A percentile compares a stretch with the other conserved stretches of the same genome.
These are phyloP conservation scores for Toxostoma redivivum DNA, from an alignment of 2,113 vertebrate species.

Conservation along the genomic window DNA sequence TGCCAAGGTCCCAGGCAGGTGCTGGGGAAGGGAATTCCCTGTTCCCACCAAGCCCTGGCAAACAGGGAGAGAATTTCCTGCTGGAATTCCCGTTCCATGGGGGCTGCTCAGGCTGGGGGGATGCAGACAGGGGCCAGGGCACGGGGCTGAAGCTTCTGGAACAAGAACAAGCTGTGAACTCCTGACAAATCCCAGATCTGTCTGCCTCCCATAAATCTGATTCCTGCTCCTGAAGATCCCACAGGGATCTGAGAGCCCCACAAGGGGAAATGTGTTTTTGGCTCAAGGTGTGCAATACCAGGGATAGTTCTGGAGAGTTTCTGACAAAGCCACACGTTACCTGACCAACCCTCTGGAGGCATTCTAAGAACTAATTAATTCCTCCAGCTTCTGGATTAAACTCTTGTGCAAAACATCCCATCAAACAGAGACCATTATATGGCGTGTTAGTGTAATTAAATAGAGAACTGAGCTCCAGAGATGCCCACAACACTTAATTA, in stretches of 20 bases:
- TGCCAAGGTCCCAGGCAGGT: neutral
- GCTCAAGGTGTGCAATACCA: neutral
- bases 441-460: constrained; percentile 33
- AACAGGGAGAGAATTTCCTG: neutral
- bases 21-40: neutral
- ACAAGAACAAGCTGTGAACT: neutral
- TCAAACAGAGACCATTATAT: neutral
- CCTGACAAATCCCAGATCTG: neutral
- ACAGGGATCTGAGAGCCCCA: neutral
- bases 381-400: constrained; percentile 4
- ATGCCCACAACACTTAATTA: constrained; percentile 45
- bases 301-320: neutral
- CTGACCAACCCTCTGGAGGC: neutral
- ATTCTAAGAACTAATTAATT: constrained; percentile 3
- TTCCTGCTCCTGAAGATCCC: neutral
- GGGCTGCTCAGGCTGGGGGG: neutral
- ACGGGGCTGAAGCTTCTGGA: neutral
- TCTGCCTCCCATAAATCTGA: neutral
- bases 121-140: neutral
- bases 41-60: neutral
- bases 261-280: neutral
- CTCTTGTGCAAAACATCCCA: neutral
- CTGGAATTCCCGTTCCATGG: neutral
- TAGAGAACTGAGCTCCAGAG: constrained; percentile 21
- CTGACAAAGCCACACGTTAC: neutral